Evolutionary conservation across 1,140 invertebrate species (phyloP).

Genomic region (Megalonaias nervosa): DNA sequence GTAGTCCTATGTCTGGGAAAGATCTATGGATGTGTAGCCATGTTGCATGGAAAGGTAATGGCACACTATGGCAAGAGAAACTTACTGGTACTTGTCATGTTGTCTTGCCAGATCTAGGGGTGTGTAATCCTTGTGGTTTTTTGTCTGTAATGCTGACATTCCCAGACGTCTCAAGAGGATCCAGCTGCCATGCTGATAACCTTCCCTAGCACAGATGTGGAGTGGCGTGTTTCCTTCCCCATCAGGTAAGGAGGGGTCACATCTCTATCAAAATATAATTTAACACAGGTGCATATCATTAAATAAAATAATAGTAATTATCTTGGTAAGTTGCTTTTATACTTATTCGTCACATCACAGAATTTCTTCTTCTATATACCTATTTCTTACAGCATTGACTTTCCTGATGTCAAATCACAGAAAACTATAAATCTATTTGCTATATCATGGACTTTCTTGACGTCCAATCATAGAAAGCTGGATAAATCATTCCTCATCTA

Average conservation of each 20-base stretch:
- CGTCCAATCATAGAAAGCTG: too few relatives aligned
- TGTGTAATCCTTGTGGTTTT: slow-evolving; percentile 56
- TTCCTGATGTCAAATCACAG: too few relatives aligned
- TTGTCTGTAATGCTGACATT: slow-evolving; percentile 38
- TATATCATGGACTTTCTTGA: too few relatives aligned
- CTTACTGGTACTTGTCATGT: slow-evolving; percentile 52
- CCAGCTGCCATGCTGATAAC: slow-evolving; percentile 57
- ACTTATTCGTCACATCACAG: too few relatives aligned
- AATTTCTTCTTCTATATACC: neutral
- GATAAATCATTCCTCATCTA: too few relatives aligned
- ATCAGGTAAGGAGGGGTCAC: slow-evolving; percentile 50
- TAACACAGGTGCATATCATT: neutral
- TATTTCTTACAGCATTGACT: too few relatives aligned
- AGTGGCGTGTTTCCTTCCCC: slow-evolving; percentile 57
- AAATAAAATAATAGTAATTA: neutral
- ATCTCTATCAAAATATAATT: slow-evolving; percentile 45
- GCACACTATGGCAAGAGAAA: neutral
- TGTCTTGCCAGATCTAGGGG: slow-evolving; percentile 52
- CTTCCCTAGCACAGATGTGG: slow-evolving; percentile 58
- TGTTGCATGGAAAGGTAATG: too few relatives aligned
- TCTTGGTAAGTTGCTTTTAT: too few relatives aligned
- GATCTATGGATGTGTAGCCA: too few relatives aligned
- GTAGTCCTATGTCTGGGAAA: too few relatives aligned
- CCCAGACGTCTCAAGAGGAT: slow-evolving; percentile 46
- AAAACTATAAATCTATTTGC: too few relatives aligned